These are phyloP conservation scores for Manacus vitellinus DNA, from an alignment of 2,113 vertebrate genomes.

Conservation along the genomic window DNA sequence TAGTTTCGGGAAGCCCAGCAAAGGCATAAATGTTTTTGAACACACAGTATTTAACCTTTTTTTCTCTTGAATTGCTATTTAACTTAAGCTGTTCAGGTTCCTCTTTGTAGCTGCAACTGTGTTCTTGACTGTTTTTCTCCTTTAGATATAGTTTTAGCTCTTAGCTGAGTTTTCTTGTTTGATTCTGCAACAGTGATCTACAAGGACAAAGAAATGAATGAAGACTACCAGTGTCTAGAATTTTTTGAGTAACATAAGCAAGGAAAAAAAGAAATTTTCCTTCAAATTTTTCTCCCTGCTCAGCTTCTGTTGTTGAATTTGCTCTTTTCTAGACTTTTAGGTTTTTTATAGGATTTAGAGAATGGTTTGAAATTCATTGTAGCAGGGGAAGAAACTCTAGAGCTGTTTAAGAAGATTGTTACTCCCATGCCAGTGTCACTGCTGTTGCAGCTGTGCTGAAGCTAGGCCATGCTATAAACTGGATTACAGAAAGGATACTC, in stretches of 20 bases:
- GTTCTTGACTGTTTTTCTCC: background rate
- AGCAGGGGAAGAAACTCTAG: background rate
- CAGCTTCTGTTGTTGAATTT: background rate
- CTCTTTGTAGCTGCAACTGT: background rate
- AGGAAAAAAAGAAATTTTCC: background rate
- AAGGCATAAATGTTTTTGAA: background rate
- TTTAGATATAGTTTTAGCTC: background rate
- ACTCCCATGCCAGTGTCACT: background rate
- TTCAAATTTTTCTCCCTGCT: background rate
- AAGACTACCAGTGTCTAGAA: background rate
- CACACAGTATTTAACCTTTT: background rate
- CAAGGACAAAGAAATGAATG: background rate
- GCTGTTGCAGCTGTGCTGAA: background rate
- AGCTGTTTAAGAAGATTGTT: background rate
- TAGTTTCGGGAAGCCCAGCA: accelerated
- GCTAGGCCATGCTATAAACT: background rate
- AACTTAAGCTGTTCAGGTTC: background rate
- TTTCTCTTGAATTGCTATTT: background rate
- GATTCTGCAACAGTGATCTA: background rate
- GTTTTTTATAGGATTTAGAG: background rate
- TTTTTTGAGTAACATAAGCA: background rate
- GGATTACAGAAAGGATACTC: background rate
- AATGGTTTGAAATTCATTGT: background rate
- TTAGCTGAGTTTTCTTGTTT: background rate
- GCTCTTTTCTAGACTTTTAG: background rate